Evolutionary conservation across 2,113 vertebrate genomes (phyloP).

Genomic region (Chascanopsetta lugubris): DNA sequence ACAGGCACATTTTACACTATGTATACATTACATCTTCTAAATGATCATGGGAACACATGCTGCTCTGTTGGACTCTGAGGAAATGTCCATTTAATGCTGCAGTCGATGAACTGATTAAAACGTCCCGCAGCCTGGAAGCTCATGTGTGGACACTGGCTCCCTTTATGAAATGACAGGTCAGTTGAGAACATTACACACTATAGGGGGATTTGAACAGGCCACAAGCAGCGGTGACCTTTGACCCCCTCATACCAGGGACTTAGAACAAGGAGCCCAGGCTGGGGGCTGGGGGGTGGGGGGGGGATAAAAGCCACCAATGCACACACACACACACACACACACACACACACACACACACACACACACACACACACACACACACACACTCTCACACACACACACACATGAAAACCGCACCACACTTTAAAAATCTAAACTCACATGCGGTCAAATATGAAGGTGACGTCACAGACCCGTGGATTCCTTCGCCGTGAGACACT

Average conservation of each 20-base stretch:
- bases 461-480: neutral
- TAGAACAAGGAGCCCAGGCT: constrained; percentile 54
- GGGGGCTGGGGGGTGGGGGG: constrained; percentile 2
- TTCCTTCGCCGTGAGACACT: neutral
- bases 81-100: neutral
- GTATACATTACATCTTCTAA: too few species aligned
- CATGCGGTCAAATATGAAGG: neutral
- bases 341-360: constrained; percentile 18
- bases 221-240: constrained; percentile 76
- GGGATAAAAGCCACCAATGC: constrained; percentile 51
- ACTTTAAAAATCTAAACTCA: too few species aligned
- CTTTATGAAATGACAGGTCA: constrained; percentile 50
- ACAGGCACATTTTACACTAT: too few species aligned
- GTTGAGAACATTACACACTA: constrained; percentile 69
- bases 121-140: constrained; percentile 34
- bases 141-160: constrained; percentile 37
- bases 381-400: constrained; percentile 22
- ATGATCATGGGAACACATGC: too few species aligned
- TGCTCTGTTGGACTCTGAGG: neutral
- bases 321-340: constrained; percentile 26
- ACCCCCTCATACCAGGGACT: constrained; percentile 76
- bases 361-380: constrained; percentile 33
- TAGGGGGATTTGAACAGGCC: constrained; percentile 73
- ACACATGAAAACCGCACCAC: neutral
- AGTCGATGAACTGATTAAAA: constrained; percentile 44